Evolutionary conservation across 2,797 vertebrate species (phyloP).

Genomic region (Lemur catta): DNA sequence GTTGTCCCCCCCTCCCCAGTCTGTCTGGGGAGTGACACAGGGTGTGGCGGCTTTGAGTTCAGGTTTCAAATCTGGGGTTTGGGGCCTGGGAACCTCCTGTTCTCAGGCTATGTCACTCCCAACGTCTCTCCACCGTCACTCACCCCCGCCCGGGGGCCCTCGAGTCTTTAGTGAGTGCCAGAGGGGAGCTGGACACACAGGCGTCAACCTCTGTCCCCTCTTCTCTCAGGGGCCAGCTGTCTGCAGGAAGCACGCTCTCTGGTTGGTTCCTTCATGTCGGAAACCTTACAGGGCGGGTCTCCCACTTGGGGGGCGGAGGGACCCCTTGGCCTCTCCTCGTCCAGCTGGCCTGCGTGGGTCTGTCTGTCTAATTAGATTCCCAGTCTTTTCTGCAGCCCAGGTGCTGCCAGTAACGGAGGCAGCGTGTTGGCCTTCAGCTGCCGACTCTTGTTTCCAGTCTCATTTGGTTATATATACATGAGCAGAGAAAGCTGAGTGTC

Average conservation of each 20-base stretch:
- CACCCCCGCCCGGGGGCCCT: too few relatives aligned
- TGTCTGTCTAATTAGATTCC: neutral
- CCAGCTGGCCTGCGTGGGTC: neutral
- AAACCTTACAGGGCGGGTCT: neutral
- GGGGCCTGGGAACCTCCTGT: neutral
- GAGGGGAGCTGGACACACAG: neutral
- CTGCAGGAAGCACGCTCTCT: neutral
- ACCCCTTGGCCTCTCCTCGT: neutral
- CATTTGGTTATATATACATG: neutral
- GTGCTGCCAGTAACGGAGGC: neutral
- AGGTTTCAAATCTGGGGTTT: neutral
- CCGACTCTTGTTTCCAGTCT: neutral
- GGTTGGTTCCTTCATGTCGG: neutral
- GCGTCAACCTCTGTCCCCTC: neutral
- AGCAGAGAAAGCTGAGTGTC: neutral
- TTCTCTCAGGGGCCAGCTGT: neutral
- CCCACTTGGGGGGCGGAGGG: rapidly evolving
- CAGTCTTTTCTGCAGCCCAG: neutral
- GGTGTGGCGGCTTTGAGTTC: neutral
- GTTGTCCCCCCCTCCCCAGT: neutral
- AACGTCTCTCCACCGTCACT: neutral
- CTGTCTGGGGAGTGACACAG: neutral
- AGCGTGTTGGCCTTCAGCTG: neutral
- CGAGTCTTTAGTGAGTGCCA: neutral
- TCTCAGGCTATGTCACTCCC: neutral